A percentile compares a stretch with the other conserved stretches of the same genome.
These are phyloP conservation scores for Drosophila bifasciata DNA, from an alignment of 1,140 invertebrate species.

Conservation along the genomic window DNA sequence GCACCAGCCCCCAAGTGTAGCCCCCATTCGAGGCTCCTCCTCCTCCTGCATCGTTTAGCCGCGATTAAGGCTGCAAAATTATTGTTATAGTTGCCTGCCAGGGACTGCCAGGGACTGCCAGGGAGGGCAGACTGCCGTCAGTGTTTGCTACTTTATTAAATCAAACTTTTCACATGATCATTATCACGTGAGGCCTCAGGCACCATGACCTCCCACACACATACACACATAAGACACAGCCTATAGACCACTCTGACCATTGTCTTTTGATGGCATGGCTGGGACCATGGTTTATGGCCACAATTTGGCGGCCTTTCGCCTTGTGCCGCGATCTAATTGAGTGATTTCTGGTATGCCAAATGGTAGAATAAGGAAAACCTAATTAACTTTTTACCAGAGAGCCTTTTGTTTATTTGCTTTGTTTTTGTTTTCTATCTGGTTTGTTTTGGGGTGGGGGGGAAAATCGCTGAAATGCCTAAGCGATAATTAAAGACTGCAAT, in stretches of 20 bases:
- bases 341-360: conserved; percentile 65
- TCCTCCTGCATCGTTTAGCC: conserved; percentile 63
- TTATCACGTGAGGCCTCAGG: conserved; percentile 72
- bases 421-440: no score
- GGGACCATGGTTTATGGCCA: conserved; percentile 50
- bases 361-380: conserved; percentile 56
- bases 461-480: conserved; percentile 72
- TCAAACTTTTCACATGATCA: conserved; percentile 82
- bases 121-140: conserved; percentile 33
- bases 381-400: conserved; percentile 69
- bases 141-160: conserved; percentile 78
- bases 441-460: no score
- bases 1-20: conserved; percentile 1
- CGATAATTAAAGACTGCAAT: conserved; percentile 72
- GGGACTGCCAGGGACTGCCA: no score
- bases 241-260: conserved; percentile 32
- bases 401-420: conserved; percentile 70
- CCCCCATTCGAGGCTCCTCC: no score
- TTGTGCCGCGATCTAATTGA: conserved; percentile 71
- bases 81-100: conserved; percentile 77
- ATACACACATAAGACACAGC: conserved; percentile 5
- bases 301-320: conserved; percentile 74
- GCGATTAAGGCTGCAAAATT: conserved; percentile 78
- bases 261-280: conserved; percentile 37
- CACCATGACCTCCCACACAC: conserved; percentile 57